Evolutionary conservation across 1,140 invertebrate species (phyloP).

Genomic region (Pemphigus obesinymphae): DNA sequence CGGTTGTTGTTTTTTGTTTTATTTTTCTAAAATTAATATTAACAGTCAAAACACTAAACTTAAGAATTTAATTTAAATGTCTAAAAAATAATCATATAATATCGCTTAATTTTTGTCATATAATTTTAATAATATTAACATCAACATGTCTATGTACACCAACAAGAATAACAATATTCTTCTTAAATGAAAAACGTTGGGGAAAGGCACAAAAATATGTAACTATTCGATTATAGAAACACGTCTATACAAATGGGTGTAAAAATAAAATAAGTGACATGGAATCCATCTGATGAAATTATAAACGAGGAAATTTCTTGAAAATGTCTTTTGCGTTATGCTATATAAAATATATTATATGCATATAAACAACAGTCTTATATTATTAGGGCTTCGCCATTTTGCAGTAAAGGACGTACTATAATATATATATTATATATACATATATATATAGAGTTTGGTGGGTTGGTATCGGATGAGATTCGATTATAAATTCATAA

Average conservation of each 20-base stretch:
- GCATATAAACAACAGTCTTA: constrained; percentile 29
- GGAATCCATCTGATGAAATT: background rate
- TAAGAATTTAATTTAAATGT: constrained; percentile 7
- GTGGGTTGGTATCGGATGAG: background rate
- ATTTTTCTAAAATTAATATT: constrained; percentile 20
- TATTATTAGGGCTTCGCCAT: constrained; percentile 35
- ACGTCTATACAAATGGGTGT: background rate
- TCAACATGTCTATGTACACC: constrained; percentile 36
- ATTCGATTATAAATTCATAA: constrained; percentile 38
- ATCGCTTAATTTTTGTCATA: background rate
- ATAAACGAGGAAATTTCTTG: constrained; percentile 4
- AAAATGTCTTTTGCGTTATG: constrained; percentile 32
- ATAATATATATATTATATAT: too few species aligned
- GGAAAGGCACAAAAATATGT: constrained; percentile 12
- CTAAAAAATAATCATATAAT: background rate
- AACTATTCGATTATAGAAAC: background rate
- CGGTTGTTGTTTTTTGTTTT: background rate
- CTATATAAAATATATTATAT: background rate
- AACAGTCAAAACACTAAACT: constrained; percentile 36
- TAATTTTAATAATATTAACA: constrained; percentile 21
- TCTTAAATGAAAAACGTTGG: constrained; percentile 18
- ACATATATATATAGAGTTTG: background rate
- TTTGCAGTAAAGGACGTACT: constrained; percentile 8
- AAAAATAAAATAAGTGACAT: constrained; percentile 20
- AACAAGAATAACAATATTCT: constrained; percentile 42